phyloP scores from a whole-genome alignment of 2,113 vertebrate species.

The Verasper variegatus region DNA sequence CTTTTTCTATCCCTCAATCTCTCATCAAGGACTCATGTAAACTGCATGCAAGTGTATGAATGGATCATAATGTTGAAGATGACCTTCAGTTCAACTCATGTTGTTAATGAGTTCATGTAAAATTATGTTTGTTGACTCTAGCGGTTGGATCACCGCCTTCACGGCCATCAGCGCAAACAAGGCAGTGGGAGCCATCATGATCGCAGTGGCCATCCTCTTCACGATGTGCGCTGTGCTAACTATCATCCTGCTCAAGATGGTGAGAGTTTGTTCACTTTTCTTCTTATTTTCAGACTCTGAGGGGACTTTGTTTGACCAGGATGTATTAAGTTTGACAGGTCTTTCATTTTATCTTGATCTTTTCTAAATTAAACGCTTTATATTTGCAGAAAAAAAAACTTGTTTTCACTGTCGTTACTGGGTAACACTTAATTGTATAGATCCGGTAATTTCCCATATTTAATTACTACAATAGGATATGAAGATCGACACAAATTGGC shows the following conservation, averaged over 20 bases:
- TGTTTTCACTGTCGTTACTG: background rate
- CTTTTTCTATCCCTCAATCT: constrained; percentile 1
- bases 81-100: no score
- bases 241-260: constrained; percentile 91
- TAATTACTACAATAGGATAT: no score
- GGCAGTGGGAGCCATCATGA: constrained; percentile 88
- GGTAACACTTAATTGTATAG: no score
- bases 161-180: constrained; percentile 36
- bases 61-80: background rate
- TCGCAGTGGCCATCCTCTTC: constrained; percentile 92
- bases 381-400: background rate
- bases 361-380: background rate
- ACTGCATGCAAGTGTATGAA: background rate
- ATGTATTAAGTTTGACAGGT: background rate
- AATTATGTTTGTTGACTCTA: constrained; percentile 60
- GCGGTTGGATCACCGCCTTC: constrained; percentile 92
- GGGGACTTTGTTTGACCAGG: background rate
- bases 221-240: constrained; percentile 87
- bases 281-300: background rate
- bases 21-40: background rate
- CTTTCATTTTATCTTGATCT: background rate
- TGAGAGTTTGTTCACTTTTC: constrained; percentile 69
- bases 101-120: background rate
- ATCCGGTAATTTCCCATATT: no score
- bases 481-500: no score